Percentiles rank a stretch among this genome's conserved stretches.
Evolutionary conservation across 2,888 invertebrate genomes (phyloP).

Genomic region (Chydorus sphaericus): DNA sequence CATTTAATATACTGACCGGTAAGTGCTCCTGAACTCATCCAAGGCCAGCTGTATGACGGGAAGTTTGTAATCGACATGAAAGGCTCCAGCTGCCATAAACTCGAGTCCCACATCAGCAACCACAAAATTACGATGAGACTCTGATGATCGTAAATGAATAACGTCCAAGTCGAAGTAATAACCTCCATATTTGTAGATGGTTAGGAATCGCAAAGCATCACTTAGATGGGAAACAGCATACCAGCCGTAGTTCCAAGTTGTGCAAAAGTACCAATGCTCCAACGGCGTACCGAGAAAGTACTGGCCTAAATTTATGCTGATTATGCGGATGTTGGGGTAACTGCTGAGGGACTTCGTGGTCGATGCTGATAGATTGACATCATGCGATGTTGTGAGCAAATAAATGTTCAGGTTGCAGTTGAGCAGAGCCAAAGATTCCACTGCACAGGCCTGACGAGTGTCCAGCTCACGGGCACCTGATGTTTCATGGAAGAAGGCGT

Average conservation of each 20-base stretch:
- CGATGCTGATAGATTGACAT: constrained; percentile 14
- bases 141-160: constrained; percentile 43
- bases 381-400: constrained; percentile 38
- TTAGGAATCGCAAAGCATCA: constrained; percentile 46
- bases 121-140: constrained; percentile 42
- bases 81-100: constrained; percentile 50
- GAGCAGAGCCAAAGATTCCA: constrained; percentile 48
- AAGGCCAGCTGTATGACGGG: constrained; percentile 35
- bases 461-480: constrained; percentile 25
- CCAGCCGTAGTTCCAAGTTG: constrained; percentile 30
- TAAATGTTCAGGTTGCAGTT: constrained; percentile 43
- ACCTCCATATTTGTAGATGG: constrained; percentile 60
- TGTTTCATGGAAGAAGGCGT: constrained; percentile 51
- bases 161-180: constrained; percentile 62
- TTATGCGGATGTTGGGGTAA: constrained; percentile 37
- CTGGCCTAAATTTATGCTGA: constrained; percentile 35
- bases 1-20: no score
- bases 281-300: constrained; percentile 42
- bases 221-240: constrained; percentile 42
- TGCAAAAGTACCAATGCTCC: constrained; percentile 38
- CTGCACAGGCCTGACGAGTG: constrained; percentile 46
- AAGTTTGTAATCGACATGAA: constrained; percentile 43
- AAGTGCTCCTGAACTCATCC: constrained; percentile 17
- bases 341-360: not conserved
- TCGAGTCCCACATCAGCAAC: constrained; percentile 41